Percentiles rank a stretch among this genome's conserved stretches.
Evolutionary conservation across 1,140 invertebrate genomes (phyloP).

Genomic region (Brachionus sp.): DNA sequence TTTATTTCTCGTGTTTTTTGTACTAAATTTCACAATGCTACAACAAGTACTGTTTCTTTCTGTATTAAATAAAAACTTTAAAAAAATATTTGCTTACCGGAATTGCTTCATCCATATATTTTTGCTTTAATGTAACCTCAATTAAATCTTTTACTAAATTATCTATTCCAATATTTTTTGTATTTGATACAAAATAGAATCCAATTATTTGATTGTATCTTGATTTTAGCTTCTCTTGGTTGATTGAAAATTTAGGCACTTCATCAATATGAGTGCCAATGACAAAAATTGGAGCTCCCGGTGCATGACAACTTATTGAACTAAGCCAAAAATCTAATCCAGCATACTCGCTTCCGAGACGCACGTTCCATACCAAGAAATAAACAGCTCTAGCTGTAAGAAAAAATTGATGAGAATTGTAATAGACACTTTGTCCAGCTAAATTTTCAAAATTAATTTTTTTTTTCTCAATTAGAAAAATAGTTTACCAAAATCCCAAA

Average conservation of each 20-base stretch:
- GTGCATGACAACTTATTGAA: constrained; percentile 57
- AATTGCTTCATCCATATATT: constrained; percentile 52
- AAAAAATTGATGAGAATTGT: constrained; percentile 60
- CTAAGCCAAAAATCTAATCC: constrained; percentile 59
- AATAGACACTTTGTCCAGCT: constrained; percentile 59
- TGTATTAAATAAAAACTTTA: no score
- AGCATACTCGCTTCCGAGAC: constrained; percentile 57
- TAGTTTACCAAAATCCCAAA: constrained; percentile 52
- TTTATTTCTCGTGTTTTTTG: no score
- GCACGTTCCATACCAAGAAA: constrained; percentile 56
- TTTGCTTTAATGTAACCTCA: constrained; percentile 10
- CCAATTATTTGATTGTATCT: constrained; percentile 54
- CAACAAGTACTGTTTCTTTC: no score
- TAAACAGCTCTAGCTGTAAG: constrained; percentile 57
- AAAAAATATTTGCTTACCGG: constrained; percentile 47
- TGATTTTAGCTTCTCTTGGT: constrained; percentile 50
- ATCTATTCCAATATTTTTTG: constrained; percentile 51
- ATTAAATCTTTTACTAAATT: constrained; percentile 13
- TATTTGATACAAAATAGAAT: constrained; percentile 55
- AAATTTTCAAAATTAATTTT: constrained; percentile 38
- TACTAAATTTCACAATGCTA: no score
- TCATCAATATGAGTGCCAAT: constrained; percentile 58
- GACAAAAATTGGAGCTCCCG: constrained; percentile 56
- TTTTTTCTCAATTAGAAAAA: not conserved
- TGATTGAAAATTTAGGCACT: constrained; percentile 52